Percentiles rank a stretch among this genome's conserved stretches.
These are phyloP conservation scores for Cyclopterus lumpus DNA, from an alignment of 2,797 vertebrate genomes.

Conservation along the genomic window DNA sequence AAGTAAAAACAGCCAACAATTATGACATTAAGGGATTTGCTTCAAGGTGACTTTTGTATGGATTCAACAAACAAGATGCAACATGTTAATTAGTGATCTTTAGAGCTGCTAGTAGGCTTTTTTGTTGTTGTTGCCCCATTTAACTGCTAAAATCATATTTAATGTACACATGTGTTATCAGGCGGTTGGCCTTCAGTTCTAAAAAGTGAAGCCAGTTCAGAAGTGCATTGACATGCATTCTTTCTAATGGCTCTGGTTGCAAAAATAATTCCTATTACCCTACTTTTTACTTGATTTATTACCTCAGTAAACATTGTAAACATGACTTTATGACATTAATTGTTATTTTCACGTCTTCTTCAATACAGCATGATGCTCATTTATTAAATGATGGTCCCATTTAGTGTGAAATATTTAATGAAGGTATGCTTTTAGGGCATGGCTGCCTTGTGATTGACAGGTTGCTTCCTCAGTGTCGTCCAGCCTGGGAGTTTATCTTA, in stretches of 20 bases:
- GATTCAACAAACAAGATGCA: constrained; percentile 8
- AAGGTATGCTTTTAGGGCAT: background rate
- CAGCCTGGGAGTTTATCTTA: background rate
- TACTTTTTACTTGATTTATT: background rate
- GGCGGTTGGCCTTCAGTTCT: background rate
- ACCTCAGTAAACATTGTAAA: background rate
- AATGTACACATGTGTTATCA: background rate
- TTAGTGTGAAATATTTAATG: background rate
- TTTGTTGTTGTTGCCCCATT: constrained; percentile 16
- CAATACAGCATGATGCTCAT: background rate
- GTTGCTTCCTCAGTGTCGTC: background rate
- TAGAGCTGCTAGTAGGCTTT: constrained; percentile 8
- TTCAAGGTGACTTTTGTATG: constrained; percentile 10
- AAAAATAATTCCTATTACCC: background rate
- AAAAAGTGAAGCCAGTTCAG: background rate
- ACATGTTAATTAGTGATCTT: constrained; percentile 13
- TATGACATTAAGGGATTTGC: constrained; percentile 1
- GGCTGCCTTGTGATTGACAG: background rate
- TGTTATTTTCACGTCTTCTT: background rate
- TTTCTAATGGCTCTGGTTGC: background rate
- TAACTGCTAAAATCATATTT: constrained; percentile 9
- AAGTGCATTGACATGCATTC: background rate
- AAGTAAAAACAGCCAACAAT: constrained; percentile 3
- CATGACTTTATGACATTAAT: background rate
- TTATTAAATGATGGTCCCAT: background rate